phyloP scores from a whole-genome alignment of 37 sponge, comb jelly and placozoan species.

The Ephydatia muelleri region DNA sequence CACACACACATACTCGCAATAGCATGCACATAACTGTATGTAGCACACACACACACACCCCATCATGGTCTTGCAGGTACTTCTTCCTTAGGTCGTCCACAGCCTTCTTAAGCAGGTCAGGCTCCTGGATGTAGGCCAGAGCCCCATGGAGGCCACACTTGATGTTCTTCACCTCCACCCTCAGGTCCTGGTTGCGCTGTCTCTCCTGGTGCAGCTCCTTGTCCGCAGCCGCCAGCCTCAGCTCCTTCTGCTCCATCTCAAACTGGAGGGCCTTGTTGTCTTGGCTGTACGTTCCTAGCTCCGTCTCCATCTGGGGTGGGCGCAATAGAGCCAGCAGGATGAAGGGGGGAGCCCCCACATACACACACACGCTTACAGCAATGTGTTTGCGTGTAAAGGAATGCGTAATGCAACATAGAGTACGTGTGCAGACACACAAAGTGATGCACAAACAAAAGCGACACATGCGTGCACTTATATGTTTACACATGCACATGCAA shows the following conservation, averaged over 20 bases:
- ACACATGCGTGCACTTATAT: background rate
- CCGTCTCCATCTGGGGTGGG: slow-evolving; percentile 83
- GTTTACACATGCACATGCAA: background rate
- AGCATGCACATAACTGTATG: background rate
- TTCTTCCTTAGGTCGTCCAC: slow-evolving; percentile 46
- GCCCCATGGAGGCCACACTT: slow-evolving; percentile 87
- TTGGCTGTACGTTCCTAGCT: slow-evolving; percentile 78
- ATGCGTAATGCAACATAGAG: too few species aligned
- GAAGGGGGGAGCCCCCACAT: background rate
- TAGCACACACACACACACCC: slow-evolving; percentile 31
- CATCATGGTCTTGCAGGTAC: slow-evolving; percentile 70
- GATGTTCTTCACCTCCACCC: slow-evolving; percentile 74
- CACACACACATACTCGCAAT: background rate
- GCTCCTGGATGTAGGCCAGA: slow-evolving; percentile 89
- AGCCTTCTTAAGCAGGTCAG: slow-evolving; percentile 85
- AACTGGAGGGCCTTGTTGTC: slow-evolving; percentile 80
- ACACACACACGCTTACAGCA: background rate
- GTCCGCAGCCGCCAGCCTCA: slow-evolving; percentile 81
- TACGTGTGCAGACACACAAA: background rate
- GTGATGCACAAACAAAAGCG: background rate
- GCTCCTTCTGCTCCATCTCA: slow-evolving; percentile 71
- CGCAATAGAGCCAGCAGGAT: background rate
- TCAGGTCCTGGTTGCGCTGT: slow-evolving; percentile 78
- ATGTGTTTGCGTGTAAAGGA: background rate
- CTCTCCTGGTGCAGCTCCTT: slow-evolving; percentile 89